Conservation (phyloP, 2,888 invertebrate genomes). For the Pseudococcus viburni region DNA sequence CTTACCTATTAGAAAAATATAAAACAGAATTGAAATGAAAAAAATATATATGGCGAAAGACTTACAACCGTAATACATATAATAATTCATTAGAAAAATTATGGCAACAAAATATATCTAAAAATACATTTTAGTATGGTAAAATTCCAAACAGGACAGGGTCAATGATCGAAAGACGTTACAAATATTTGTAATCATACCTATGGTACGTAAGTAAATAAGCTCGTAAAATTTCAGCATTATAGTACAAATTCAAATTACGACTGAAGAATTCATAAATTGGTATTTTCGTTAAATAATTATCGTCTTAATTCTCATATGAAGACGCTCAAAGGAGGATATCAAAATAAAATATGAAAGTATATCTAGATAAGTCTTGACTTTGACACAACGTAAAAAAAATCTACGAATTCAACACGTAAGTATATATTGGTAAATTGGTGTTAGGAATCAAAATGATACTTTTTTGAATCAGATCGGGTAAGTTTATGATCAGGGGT, state of each 20-base stretch:
- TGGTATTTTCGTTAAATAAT: too few relatives aligned
- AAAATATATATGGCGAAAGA: conserved; percentile 20
- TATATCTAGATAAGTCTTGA: not conserved
- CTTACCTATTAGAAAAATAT: not conserved
- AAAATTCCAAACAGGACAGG: conserved; percentile 13
- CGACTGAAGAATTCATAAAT: not conserved
- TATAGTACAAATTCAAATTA: not conserved
- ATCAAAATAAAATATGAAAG: not conserved
- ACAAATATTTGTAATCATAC: not conserved
- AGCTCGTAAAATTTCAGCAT: conserved; percentile 45
- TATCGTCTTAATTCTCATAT: not conserved
- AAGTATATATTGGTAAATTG: too few relatives aligned
- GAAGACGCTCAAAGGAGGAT: not conserved
- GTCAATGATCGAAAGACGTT: conserved; percentile 17
- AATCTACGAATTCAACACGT: not conserved
- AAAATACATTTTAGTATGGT: conserved; percentile 44
- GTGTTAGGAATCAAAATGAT: conserved; percentile 63
- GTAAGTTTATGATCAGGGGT: conserved; percentile 85
- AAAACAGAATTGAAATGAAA: conserved; percentile 9
- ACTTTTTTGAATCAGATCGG: conserved; percentile 73
- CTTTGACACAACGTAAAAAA: not conserved
- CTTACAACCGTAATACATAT: not conserved
- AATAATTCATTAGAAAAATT: conserved; percentile 30
- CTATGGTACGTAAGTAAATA: not conserved
- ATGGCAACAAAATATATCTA: conserved; percentile 10